phyloP scores from a whole-genome alignment of 2,797 vertebrate genomes.

The Amazona finschi region DNA sequence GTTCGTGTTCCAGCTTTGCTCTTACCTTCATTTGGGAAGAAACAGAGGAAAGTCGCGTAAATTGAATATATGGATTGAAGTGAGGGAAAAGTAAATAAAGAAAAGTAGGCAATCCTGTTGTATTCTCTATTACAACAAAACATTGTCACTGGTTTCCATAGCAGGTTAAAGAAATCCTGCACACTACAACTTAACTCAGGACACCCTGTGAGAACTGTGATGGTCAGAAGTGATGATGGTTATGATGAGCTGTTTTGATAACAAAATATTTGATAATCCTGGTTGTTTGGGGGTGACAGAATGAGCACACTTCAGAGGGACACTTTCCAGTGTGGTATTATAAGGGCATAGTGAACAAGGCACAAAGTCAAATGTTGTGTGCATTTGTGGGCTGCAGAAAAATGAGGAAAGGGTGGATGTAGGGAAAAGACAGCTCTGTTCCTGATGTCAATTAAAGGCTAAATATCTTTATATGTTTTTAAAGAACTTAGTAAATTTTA shows the following conservation, averaged over 20 bases:
- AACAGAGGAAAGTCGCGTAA: background rate
- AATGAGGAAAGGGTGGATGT: background rate
- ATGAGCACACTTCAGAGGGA: background rate
- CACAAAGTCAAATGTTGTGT: background rate
- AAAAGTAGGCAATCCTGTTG: background rate
- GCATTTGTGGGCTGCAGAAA: background rate
- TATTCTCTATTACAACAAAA: background rate
- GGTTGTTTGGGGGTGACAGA: background rate
- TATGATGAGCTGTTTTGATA: background rate
- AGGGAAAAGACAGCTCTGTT: background rate
- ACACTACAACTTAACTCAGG: background rate
- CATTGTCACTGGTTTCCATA: background rate
- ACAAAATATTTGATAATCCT: background rate
- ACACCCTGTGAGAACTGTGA: fast-evolving
- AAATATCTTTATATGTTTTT: background rate
- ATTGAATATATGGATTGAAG: background rate
- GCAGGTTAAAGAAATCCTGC: background rate
- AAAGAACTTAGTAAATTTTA: background rate
- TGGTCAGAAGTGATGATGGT: background rate
- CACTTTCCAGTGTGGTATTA: background rate
- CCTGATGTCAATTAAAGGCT: background rate
- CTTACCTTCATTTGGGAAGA: background rate
- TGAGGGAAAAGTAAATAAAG: background rate
- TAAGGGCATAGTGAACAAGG: fast-evolving
- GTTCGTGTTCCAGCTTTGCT: background rate